Conservation (phyloP, 2,113 vertebrate genomes). For the Trematomus loennbergii region DNA sequence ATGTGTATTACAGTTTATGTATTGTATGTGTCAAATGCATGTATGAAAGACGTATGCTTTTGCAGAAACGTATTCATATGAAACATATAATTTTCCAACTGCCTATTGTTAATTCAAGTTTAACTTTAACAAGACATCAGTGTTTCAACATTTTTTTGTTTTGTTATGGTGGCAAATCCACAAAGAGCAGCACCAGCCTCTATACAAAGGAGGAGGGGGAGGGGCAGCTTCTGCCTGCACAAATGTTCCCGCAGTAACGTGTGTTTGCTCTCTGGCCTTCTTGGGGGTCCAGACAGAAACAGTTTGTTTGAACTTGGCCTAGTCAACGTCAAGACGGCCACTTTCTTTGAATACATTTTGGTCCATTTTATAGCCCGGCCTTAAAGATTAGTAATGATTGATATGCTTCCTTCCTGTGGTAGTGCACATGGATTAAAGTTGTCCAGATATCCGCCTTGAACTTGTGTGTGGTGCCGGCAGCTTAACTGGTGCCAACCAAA, state of each 20-base stretch:
- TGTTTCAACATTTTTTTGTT: background rate
- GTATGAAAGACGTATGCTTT: no score
- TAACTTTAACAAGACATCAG: background rate
- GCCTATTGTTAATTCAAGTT: background rate
- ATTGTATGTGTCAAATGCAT: background rate
- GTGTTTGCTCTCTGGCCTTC: slow-evolving; percentile 69
- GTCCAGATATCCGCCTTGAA: slow-evolving; percentile 88
- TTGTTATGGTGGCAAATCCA: background rate
- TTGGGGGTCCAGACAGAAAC: slow-evolving; percentile 48
- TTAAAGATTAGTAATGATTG: slow-evolving; percentile 96
- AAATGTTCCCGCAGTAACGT: slow-evolving; percentile 88
- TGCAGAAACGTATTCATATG: no score
- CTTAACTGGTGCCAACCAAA: slow-evolving; percentile 30
- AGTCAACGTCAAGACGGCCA: slow-evolving; percentile 89
- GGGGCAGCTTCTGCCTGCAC: slow-evolving; percentile 84
- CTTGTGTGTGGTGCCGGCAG: slow-evolving; percentile 46
- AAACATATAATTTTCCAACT: background rate
- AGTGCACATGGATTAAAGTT: slow-evolving; percentile 91
- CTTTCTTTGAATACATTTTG: slow-evolving; percentile 94
- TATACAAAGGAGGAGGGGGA: slow-evolving; percentile 53
- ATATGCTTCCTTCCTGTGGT: slow-evolving; percentile 91
- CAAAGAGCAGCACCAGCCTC: slow-evolving; percentile 43
- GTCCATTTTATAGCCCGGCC: slow-evolving; percentile 91
- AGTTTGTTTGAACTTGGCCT: slow-evolving; percentile 91
- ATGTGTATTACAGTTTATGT: background rate